Evolutionary conservation across 2,888 invertebrate species (phyloP), one percentile per base, ranked within the genome.

Genomic region (Polyommatus iphigenia): DNA sequence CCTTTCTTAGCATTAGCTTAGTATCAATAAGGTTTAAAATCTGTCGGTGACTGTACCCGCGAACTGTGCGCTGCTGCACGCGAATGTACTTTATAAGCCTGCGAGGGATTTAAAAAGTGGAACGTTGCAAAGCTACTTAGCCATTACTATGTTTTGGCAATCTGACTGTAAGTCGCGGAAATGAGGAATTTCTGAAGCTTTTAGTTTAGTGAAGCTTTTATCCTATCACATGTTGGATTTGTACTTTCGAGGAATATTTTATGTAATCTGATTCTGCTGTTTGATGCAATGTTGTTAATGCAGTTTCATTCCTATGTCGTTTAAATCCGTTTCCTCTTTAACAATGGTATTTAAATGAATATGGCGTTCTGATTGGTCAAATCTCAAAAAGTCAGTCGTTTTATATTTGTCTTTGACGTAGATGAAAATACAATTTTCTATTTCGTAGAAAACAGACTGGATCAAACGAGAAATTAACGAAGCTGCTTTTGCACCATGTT

Each of bases 111-210:
- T 77, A 24, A 77, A 77, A 78, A 78, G 72, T 78, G 29, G 72
- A 62, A 77, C 77, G 46, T 59, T 72, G n/a, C 59, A 78, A 78
- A 78, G 73, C 77, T 78, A 73, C 72, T 78, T 57, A 73, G 13
- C 59, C 75, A 50, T 75, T 75, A 75, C 75, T 75, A 75, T 50
- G 75, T 75, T 75, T 75, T 75, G 75, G 75, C 75, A 75, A 54
- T 50, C 50, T 54, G 50, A 75, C 54, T 50, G 50, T 46, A 46
- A 75, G 75, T 75, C 50, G 75, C 50, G 50, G 29, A 54, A 75
- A 75, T 75, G 75, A 75, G 46, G 75, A 46, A 54, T 54, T 50
- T 29, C 24, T 18, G 50, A 10, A 29, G 50, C 75, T 75, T 75
- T 75, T 46, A 75, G 75, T 54, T 75, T 75, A 67, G 24, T 46